Conservation (phyloP, 1,140 invertebrate genomes). For the Arctopsyche grandis region DNA sequence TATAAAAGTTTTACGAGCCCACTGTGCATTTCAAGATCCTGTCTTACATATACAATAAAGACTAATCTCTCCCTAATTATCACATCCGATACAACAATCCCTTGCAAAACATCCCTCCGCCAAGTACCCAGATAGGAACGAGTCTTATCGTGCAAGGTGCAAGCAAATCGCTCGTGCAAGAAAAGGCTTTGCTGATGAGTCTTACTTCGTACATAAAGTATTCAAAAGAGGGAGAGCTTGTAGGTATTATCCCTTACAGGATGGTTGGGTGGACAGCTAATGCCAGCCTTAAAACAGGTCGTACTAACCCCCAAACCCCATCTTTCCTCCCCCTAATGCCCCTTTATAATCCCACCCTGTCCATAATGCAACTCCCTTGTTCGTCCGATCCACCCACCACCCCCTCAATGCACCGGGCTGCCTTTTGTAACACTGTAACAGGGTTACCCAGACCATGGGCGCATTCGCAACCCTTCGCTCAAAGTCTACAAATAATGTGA, state of each 20-base stretch:
- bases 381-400: neutral
- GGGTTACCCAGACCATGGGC: slow-evolving; percentile 26
- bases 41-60: too few species aligned
- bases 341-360: slow-evolving; percentile 6
- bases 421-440: slow-evolving; percentile 49
- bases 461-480: slow-evolving; percentile 11
- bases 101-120: neutral
- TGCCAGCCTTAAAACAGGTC: slow-evolving; percentile 18
- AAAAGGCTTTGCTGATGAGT: too few species aligned
- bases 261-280: neutral
- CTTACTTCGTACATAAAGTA: too few species aligned
- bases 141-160: neutral
- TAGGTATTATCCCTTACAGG: slow-evolving; percentile 27
- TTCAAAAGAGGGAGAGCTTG: too few species aligned
- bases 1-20: too few species aligned
- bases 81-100: too few species aligned
- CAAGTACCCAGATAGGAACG: neutral
- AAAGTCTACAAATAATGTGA: too few species aligned
- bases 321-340: neutral
- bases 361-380: slow-evolving; percentile 23
- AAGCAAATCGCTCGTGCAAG: neutral
- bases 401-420: slow-evolving; percentile 25
- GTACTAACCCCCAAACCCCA: neutral
- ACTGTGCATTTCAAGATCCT: too few species aligned
- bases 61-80: too few species aligned